These are phyloP conservation scores for Steinernema scapterisci DNA, from an alignment of 2,888 invertebrate genomes.

Conservation along the genomic window DNA sequence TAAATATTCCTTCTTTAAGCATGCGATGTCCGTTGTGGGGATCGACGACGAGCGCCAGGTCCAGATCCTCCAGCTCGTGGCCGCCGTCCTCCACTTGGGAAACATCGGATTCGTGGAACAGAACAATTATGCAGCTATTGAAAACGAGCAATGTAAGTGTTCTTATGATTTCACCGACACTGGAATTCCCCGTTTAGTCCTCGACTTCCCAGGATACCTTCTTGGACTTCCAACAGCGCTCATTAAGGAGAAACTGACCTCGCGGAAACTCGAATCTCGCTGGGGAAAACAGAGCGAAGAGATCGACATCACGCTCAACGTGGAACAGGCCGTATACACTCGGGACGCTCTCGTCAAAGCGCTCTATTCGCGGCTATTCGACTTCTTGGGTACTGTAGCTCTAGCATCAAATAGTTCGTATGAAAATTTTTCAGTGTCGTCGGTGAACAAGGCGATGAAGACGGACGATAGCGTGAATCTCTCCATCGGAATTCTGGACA, in stretches of 20 bases:
- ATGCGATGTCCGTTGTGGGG: slow-evolving; percentile 75
- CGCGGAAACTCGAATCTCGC: slow-evolving; percentile 68
- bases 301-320: slow-evolving; percentile 75
- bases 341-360: slow-evolving; percentile 75
- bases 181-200: slow-evolving; percentile 69
- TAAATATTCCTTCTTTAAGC: slow-evolving; percentile 63
- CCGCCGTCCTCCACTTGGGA: slow-evolving; percentile 75
- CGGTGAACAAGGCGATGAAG: slow-evolving; percentile 75
- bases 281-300: slow-evolving; percentile 76
- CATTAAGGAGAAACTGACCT: slow-evolving; percentile 68
- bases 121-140: slow-evolving; percentile 73
- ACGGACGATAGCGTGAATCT: slow-evolving; percentile 44
- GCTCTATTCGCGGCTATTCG: slow-evolving; percentile 75
- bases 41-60: slow-evolving; percentile 72
- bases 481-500: slow-evolving; percentile 76
- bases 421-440: slow-evolving; percentile 69
- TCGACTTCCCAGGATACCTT: slow-evolving; percentile 74
- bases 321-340: slow-evolving; percentile 75
- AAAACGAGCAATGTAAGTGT: slow-evolving; percentile 73
- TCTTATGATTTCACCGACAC: not conserved
- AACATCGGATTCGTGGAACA: slow-evolving; percentile 73
- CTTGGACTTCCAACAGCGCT: slow-evolving; percentile 73
- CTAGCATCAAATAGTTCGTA: slow-evolving; percentile 13
- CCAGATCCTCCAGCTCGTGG: slow-evolving; percentile 73
- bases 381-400: slow-evolving; percentile 72